phyloP scores from a whole-genome alignment of 2,797 vertebrate species.

The Gymnoscopelus microlampas region DNA sequence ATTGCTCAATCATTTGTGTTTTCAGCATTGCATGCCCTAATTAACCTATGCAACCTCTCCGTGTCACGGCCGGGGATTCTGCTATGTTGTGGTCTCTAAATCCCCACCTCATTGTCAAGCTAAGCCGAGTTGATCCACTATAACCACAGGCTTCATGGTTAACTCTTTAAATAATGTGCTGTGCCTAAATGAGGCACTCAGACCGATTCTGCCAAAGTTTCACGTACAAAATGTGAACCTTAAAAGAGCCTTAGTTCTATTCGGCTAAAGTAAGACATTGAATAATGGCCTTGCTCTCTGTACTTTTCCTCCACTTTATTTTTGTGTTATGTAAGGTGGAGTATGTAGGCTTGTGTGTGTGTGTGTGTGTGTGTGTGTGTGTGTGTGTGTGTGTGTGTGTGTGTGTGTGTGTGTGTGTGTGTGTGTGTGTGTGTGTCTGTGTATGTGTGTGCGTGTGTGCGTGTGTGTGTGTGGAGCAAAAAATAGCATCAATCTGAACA shows the following conservation, averaged over 20 bases:
- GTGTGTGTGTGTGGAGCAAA: background rate
- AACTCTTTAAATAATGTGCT: background rate
- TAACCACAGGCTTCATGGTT: conserved; percentile 4
- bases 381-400: too few species aligned
- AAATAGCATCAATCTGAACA: conserved; percentile 12
- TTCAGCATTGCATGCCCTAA: background rate
- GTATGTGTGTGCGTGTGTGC: too few species aligned
- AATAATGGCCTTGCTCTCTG: background rate
- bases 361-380: too few species aligned
- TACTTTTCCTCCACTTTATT: background rate
- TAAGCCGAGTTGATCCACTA: conserved; percentile 1
- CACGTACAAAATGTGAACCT: too few species aligned
- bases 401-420: too few species aligned
- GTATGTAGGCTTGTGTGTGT: too few species aligned
- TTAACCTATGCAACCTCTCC: background rate
- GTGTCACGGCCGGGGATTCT: background rate
- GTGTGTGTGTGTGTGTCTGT: too few species aligned
- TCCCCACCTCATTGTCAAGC: conserved; percentile 5
- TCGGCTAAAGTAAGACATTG: background rate
- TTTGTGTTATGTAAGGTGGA: too few species aligned
- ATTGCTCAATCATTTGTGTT: background rate
- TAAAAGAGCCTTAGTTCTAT: conserved; percentile 3
- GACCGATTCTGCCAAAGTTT: too few species aligned
- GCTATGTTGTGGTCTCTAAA: background rate
- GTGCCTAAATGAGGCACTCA: too few species aligned